Percentiles rank a stretch among this genome's conserved stretches.
These are phyloP conservation scores for Tenrec ecaudatus DNA, from an alignment of 2,113 vertebrate genomes.

Conservation along the genomic window DNA sequence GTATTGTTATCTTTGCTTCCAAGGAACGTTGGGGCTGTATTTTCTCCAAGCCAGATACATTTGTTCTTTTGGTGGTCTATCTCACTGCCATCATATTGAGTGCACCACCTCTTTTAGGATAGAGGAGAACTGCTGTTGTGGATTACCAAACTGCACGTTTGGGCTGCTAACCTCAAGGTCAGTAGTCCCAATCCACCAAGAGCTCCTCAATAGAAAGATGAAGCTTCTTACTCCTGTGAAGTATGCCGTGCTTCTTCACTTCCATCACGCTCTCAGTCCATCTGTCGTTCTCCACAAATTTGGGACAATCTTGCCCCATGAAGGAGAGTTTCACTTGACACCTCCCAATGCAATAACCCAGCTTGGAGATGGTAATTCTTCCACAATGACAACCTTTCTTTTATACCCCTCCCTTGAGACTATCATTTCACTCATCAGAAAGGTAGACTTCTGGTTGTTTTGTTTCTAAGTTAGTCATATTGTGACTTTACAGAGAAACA, in stretches of 20 bases:
- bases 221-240: no score
- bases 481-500: conserved; percentile 7
- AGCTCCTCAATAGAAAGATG: no score
- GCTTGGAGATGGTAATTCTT: not conserved
- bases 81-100: no score
- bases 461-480: not conserved
- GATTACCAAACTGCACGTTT: no score
- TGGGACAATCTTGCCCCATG: not conserved
- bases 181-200: no score
- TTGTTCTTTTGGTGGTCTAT: no score
- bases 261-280: not conserved
- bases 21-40: no score
- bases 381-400: not conserved
- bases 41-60: no score
- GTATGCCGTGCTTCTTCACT: not conserved
- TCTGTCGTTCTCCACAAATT: conserved; percentile 5
- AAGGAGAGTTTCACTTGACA: conserved; percentile 33
- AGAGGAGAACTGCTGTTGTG: no score
- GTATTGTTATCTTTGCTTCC: no score
- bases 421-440: conserved; percentile 47
- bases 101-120: no score
- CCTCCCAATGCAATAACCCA: conserved; percentile 10
- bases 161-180: no score
- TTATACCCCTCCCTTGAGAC: not conserved
- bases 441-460: conserved; percentile 14